Conservation (phyloP, 2,797 vertebrate species). For the Tinamus major region DNA sequence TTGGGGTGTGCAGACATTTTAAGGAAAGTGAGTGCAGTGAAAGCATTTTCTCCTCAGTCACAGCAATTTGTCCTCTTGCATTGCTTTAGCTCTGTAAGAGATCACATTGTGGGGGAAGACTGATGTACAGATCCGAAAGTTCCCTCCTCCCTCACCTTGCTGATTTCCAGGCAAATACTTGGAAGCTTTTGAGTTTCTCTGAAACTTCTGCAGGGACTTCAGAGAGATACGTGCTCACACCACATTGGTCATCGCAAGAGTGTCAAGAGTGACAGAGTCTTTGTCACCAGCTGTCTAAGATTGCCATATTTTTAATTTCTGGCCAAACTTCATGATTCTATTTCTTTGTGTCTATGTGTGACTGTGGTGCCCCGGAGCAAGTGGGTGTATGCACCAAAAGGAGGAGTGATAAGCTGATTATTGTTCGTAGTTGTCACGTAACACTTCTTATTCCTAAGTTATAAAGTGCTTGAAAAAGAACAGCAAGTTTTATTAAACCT, state of each 20-base stretch:
- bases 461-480: not conserved
- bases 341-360: not conserved
- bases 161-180: not conserved
- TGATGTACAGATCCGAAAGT: too few relatives aligned
- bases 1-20: too few relatives aligned
- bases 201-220: not conserved
- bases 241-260: not conserved
- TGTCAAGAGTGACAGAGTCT: not conserved
- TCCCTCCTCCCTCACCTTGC: not conserved
- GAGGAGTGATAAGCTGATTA: not conserved
- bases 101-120: too few relatives aligned
- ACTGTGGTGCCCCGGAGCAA: not conserved
- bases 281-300: not conserved
- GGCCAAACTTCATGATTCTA: not conserved
- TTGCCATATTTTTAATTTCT: not conserved
- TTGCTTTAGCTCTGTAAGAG: too few relatives aligned
- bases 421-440: not conserved
- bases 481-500: not conserved
- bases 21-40: too few relatives aligned
- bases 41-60: too few relatives aligned
- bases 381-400: not conserved
- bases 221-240: too few relatives aligned
- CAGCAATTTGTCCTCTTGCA: too few relatives aligned
- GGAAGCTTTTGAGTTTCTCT: not conserved
- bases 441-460: not conserved